Evolutionary conservation across 2,888 invertebrate genomes (phyloP).

Genomic region (Xestia ashworthii): DNA sequence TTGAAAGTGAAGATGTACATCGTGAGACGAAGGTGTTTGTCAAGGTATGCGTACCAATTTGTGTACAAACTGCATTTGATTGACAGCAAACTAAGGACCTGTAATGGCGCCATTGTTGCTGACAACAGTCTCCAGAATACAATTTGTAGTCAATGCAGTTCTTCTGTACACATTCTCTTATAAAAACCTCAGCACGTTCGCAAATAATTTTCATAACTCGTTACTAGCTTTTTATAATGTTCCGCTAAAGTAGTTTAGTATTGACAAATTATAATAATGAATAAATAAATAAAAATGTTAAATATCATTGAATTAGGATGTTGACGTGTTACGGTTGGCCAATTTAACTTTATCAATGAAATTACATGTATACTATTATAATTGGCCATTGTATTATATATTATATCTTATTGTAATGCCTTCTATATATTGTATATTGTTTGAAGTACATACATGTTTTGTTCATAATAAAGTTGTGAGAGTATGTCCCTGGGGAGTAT

Average conservation of each 20-base stretch:
- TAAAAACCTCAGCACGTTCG: conserved; percentile 71
- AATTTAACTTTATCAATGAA: conserved; percentile 60
- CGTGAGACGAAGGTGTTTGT: conserved; percentile 15
- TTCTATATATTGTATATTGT: conserved; percentile 62
- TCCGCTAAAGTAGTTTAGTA: conserved; percentile 81
- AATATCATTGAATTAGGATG: conserved; percentile 70
- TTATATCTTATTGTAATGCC: conserved; percentile 62
- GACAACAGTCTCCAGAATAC: neutral
- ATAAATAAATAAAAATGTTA: conserved; percentile 70
- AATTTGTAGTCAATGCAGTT: conserved; percentile 8
- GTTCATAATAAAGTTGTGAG: conserved; percentile 57
- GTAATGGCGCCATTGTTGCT: neutral
- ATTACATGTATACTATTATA: conserved; percentile 65
- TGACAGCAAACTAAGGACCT: neutral
- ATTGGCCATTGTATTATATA: conserved; percentile 64
- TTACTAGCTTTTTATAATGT: conserved; percentile 85
- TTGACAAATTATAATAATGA: conserved; percentile 69
- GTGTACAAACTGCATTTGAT: conserved; percentile 29
- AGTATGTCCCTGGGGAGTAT: conserved; percentile 48
- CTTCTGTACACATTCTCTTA: conserved; percentile 1
- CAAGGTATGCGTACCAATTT: conserved; percentile 1
- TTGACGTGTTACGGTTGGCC: conserved; percentile 67
- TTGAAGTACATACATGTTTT: conserved; percentile 64
- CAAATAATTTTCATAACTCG: conserved; percentile 80
- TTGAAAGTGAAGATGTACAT: neutral